Base-by-base conservation (phyloP, 2,797 vertebrate species). In the Kryptolebias ocellatus region DNA sequence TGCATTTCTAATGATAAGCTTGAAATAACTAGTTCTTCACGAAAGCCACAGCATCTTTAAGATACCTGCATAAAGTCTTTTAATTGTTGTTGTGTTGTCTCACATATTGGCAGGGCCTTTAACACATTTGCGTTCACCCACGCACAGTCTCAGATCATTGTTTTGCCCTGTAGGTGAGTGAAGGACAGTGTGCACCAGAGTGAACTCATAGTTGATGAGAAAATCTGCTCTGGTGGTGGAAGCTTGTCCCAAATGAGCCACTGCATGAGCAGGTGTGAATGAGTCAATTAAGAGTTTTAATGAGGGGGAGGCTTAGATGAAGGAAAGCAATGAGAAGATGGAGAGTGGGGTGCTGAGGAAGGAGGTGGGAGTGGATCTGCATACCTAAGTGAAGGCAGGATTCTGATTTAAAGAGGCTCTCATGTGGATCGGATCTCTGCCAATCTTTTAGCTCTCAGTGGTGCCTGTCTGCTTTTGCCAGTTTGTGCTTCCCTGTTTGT, bases 251-350 rank as follows among this genome's bases (percentile, higher is more conserved):
- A 90, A 80, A 89, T 87, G 87, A 90, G 81, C 74, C 83, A 62
- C 75, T 81, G 83, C 85, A 88, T 71, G 68, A 89, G 87, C 89
- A 90, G 88, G 88, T 92, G 90, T 86, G 90, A 90, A 89, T 81
- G 77, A 91, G 89, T 91, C 88, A 92, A 92, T 92, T 91, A 91
- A 83, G 81, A 87, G 65, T 90, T 90, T 91, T 91, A 92, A 91
- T 91, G 87, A 91, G 80, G 65, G 72, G 83, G 82, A 86, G 83
- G 74, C 79, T 45, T 60, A 74, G 81, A 81, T 76, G 90, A 84
- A 79, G 83, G 77, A 64, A 76, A 64, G 77, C 50, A 51, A 74
- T 63, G 67, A 69, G 78, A 67, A 72, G 75, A 78, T 56, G 74
- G 72, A 74, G 60, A 66, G 65, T 18, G 39, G 50, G 63, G 27